Conservation (phyloP, 2,888 invertebrate genomes). For the Chesias legatella region DNA sequence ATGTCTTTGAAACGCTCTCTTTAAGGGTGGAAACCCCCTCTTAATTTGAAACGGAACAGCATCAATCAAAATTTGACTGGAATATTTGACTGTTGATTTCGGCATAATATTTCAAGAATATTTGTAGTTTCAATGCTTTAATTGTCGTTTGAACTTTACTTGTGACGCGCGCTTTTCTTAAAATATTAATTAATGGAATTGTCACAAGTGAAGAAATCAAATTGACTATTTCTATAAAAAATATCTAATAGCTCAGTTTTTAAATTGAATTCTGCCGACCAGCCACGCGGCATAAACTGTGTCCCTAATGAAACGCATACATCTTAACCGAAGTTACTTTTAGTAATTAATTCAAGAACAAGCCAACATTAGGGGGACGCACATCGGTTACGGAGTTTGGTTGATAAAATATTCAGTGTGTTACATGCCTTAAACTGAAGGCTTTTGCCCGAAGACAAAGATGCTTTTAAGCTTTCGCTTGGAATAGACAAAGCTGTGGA, state of each 20-base stretch:
- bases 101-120: too few relatives aligned
- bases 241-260: too few relatives aligned
- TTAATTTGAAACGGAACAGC: constrained; percentile 30
- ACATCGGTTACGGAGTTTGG: constrained; percentile 46
- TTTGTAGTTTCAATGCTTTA: too few relatives aligned
- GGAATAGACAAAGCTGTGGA: constrained; percentile 40
- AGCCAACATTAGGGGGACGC: constrained; percentile 32
- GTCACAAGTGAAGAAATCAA: too few relatives aligned
- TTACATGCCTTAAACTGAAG: constrained; percentile 63
- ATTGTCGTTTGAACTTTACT: not conserved
- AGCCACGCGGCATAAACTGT: constrained; percentile 2
- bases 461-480: constrained; percentile 71
- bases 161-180: too few relatives aligned
- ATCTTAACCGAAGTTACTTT: constrained; percentile 27
- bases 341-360: constrained; percentile 58
- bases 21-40: constrained; percentile 27
- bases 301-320: constrained; percentile 24
- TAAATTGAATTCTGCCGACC: too few relatives aligned
- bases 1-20: constrained; percentile 46
- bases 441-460: constrained; percentile 73
- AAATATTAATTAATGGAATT: too few relatives aligned
- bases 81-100: constrained; percentile 22
- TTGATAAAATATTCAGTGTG: constrained; percentile 70
- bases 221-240: too few relatives aligned
- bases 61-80: constrained; percentile 34